Evolutionary conservation across 2,888 invertebrate genomes (phyloP), one percentile per base, ranked within the genome.

Genomic region (Polydesmus complanatus): DNA sequence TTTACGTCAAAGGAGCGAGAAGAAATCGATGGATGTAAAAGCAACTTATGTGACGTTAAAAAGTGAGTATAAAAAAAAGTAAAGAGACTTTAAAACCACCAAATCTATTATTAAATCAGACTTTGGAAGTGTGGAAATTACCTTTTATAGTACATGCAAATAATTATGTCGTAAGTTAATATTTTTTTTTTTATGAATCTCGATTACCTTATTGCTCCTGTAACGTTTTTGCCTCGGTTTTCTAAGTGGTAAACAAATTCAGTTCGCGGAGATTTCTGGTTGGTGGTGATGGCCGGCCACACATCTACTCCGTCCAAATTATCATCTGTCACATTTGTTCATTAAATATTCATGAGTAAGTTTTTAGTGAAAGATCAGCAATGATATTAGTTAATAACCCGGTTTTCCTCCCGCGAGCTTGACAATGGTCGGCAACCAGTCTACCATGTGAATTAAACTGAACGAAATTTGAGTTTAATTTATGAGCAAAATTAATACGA

Each of bases 401-500:
- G 68, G 56, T 51, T 65, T 61, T 27, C 68, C 67, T 2, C 74
- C 74, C n/a, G 73, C 74, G 1, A 72, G 68, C 11, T 68, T 67
- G 3, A 76, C 59, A n/a, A 76, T 63, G 1, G 75, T 76, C 3
- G 76, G 72, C 56, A 70, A 71, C 74, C 75, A 76, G 64, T 76
- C 76, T 3, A 73, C 73, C 1, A 73, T 73, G 62, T 75, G 75
- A 27, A 76, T 69, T 65, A 76, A 63, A 56, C 75, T 72, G 55
- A 25, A 66, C 62, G 52, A 23, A 25, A 58, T 37, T 37, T 8
- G 14, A 37, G 37, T 37, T 37, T 37, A 8, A 8, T 37, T 8
- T n/a, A 5, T 47, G 18, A 8, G 14, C 14, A 37, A 37, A 37
- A 37, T 8, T 8, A 37, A 37, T 37, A n/a, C n/a, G n/a, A n/a